Evolutionary conservation across 2,113 vertebrate species (phyloP).

Genomic region (Apus apus): DNA sequence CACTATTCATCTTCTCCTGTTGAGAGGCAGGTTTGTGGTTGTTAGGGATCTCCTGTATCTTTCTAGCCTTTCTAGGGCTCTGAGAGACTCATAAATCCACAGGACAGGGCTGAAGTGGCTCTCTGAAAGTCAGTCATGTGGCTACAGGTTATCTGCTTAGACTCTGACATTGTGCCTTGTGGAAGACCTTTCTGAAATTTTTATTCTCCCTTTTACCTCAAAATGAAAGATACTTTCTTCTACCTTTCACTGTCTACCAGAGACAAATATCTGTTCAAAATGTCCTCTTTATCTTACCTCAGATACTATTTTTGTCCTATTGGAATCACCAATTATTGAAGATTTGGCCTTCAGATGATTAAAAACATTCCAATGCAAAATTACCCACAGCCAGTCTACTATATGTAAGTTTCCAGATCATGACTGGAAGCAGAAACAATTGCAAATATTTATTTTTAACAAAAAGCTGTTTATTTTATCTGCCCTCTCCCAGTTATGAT

Average conservation of each 20-base stretch:
- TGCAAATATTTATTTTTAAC: background rate
- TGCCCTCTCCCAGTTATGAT: too few species aligned
- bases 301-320: background rate
- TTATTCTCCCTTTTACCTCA: background rate
- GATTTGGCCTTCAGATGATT: background rate
- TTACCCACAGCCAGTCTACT: background rate
- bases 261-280: background rate
- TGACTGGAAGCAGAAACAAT: background rate
- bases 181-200: background rate
- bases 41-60: background rate
- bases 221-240: background rate
- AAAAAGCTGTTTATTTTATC: background rate
- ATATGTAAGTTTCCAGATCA: background rate
- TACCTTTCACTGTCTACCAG: background rate
- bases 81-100: background rate
- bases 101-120: background rate
- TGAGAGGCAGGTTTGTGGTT: background rate
- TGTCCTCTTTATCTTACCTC: background rate
- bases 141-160: background rate
- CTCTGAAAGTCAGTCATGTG: accelerated
- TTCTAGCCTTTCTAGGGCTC: background rate
- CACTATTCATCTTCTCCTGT: background rate
- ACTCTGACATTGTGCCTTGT: background rate
- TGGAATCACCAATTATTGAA: background rate
- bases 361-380: background rate